Evolutionary conservation across 2,797 vertebrate species (phyloP), one percentile per base, ranked within the genome.

Genomic region (Phrynocephalus guinanensis): DNA sequence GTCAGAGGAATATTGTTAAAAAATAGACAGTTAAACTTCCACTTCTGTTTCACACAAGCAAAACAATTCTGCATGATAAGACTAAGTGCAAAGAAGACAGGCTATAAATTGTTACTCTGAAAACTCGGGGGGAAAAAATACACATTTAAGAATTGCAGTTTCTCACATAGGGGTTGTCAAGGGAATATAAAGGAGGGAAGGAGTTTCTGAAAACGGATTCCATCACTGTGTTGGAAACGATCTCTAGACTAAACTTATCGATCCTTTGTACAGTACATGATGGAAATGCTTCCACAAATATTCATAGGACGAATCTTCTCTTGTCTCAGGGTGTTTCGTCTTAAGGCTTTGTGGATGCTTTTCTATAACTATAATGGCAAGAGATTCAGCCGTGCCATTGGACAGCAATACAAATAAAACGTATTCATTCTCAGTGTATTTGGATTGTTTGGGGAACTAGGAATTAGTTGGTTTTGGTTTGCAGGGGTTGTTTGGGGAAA

Each of bases 1-100:
- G 20, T 50, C 26, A 50, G 2, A 30, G 24, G 28, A 73, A 79
- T 84, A 50, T 48, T 79, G 6, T 11, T 90, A 78, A 85, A 90
- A 88, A 48, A 76, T 63, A 91, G 13, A 56, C 70, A 78, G 15
- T 30, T 82, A 90, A 48, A 18, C 50, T 44, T 80, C n/a, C 80
- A 60, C 79, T 89, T 90, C 86, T 30, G 28, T 83, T 88, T 84
- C 26, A 75, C 22, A 80, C n/a, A 66, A 86, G 56, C 13, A 38
- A 93, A 91, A 83, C 28, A 86, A 79, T 82, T 90, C 75, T 33
- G 71, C 30, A 60, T 79, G 73, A 85, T 20, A 66, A 67, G 56
- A 88, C 80, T 24, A 92, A 89, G 90, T 1, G 70, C 82, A 66
- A 72, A 22, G n/a, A 3, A 50, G 52, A 80, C 6, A 90, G 86